A percentile compares a stretch with the other conserved stretches of the same genome.
These are phyloP conservation scores for Raphicerus campestris DNA, from an alignment of 2,113 vertebrate species.

Conservation along the genomic window DNA sequence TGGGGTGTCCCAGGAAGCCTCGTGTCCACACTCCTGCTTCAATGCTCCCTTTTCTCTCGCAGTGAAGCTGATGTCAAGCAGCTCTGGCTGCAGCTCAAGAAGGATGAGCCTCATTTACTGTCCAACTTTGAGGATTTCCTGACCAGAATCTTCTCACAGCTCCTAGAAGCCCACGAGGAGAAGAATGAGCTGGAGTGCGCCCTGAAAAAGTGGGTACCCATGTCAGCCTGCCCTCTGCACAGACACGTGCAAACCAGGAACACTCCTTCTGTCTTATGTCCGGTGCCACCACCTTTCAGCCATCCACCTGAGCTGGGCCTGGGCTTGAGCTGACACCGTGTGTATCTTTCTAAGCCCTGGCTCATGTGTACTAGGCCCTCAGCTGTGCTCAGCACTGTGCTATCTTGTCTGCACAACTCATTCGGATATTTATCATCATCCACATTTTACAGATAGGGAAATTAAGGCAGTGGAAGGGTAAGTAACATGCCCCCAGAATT, in stretches of 20 bases:
- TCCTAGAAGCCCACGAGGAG: slow-evolving; percentile 90
- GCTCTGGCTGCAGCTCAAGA: slow-evolving; percentile 89
- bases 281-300: fast-evolving
- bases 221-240: neutral
- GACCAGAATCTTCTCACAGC: slow-evolving; percentile 87
- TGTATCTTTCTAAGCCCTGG: neutral
- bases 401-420: neutral
- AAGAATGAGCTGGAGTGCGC: slow-evolving; percentile 88
- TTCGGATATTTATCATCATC: neutral
- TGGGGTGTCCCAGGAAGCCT: neutral
- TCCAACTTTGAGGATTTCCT: slow-evolving; percentile 92
- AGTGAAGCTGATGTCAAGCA: slow-evolving; percentile 87
- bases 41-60: neutral
- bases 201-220: slow-evolving; percentile 83
- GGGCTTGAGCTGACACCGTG: fast-evolving
- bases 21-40: fast-evolving
- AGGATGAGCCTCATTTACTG: slow-evolving; percentile 88
- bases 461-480: neutral
- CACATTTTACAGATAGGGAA: neutral
- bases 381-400: neutral
- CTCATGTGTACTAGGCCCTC: neutral
- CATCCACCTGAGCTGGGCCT: fast-evolving
- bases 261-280: neutral
- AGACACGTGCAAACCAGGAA: neutral
- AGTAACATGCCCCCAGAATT: neutral